Conservation (phyloP, 2,113 vertebrate species). For the Phalacrocorax brasilianus region DNA sequence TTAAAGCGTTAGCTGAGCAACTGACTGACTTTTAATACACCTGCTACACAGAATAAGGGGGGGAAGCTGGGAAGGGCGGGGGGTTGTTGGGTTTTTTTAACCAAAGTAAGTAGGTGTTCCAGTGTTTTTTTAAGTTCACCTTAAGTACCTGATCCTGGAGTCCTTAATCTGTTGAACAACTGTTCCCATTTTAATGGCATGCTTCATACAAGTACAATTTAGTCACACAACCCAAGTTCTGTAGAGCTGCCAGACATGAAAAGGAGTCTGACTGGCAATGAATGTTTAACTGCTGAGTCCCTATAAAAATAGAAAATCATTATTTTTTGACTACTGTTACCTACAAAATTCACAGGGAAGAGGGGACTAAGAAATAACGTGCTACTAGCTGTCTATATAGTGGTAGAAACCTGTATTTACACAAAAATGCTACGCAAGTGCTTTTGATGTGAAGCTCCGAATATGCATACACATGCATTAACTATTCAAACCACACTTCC, state of each 20-base stretch:
- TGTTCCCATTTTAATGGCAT: background rate
- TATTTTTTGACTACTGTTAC: slow-evolving; percentile 3
- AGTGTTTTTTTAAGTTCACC: background rate
- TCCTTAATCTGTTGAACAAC: background rate
- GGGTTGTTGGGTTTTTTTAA: background rate
- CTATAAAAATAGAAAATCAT: slow-evolving; percentile 34
- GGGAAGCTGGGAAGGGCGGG: rapidly evolving
- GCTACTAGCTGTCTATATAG: background rate
- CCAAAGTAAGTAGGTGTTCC: background rate
- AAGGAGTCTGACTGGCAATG: slow-evolving; percentile 5
- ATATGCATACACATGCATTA: background rate
- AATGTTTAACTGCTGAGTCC: background rate
- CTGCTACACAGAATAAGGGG: background rate
- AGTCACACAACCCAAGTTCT: slow-evolving; percentile 12
- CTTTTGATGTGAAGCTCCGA: background rate
- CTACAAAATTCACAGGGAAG: slow-evolving; percentile 6
- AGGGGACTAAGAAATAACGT: background rate
- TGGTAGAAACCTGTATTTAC: background rate
- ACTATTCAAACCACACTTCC: background rate
- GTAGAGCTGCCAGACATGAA: slow-evolving; percentile 27
- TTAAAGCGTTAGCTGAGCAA: background rate
- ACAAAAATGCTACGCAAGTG: background rate
- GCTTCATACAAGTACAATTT: background rate
- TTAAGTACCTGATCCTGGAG: background rate
- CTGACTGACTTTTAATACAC: background rate